Conservation (phyloP, 2,113 vertebrate species). For the Ptilorrhoa leucosticta region DNA sequence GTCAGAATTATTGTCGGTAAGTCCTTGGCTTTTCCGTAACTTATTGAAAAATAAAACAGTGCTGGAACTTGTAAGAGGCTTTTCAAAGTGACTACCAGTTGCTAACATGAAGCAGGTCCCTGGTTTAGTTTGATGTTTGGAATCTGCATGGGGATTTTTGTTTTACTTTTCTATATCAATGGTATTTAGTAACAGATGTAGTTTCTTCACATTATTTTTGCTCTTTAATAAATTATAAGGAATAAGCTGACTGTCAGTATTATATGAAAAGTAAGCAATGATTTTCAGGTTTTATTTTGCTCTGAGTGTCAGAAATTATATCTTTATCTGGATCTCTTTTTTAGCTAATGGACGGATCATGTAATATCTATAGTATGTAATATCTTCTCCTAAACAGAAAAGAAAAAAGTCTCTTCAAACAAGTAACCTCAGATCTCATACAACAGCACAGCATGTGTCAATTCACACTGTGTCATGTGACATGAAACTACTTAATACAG, state of each 20-base stretch:
- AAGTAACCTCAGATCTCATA: constrained; percentile 66
- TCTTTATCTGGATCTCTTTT: background rate
- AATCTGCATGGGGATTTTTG: background rate
- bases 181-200: background rate
- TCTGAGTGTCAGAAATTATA: background rate
- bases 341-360: background rate
- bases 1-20: background rate
- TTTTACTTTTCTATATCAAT: background rate
- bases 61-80: background rate
- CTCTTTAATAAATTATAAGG: background rate
- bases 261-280: background rate
- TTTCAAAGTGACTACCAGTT: background rate
- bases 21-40: background rate
- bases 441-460: constrained; percentile 71
- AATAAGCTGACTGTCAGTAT: background rate
- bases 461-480: constrained; percentile 70
- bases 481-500: constrained; percentile 68
- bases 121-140: background rate
- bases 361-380: constrained; percentile 24
- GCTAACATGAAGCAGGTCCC: background rate
- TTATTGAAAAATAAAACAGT: background rate
- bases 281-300: constrained; percentile 3
- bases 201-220: background rate
- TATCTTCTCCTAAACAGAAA: constrained; percentile 51
- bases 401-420: constrained; percentile 59